Evolutionary conservation across 2,888 invertebrate species (phyloP).

Genomic region (Oligia strigilis): DNA sequence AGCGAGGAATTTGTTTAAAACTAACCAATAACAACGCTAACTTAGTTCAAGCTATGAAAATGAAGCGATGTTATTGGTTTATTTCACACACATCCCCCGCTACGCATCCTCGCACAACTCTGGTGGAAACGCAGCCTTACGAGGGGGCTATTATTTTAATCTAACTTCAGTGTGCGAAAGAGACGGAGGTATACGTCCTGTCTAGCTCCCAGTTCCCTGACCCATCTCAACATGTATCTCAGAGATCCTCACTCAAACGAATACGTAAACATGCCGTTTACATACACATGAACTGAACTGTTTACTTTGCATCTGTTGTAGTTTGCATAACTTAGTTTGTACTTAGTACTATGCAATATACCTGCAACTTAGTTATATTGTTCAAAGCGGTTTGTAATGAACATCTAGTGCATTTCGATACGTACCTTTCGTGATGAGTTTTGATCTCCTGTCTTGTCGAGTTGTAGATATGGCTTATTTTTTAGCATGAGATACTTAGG

Average conservation of each 20-base stretch:
- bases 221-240: slow-evolving; percentile 28
- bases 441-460: background rate
- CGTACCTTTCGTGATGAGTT: background rate
- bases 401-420: slow-evolving; percentile 1
- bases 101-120: too few species aligned
- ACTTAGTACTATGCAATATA: slow-evolving; percentile 16
- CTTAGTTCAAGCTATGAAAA: too few species aligned
- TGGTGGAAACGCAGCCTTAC: too few species aligned
- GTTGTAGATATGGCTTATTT: background rate
- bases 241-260: slow-evolving; percentile 25
- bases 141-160: too few species aligned
- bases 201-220: background rate
- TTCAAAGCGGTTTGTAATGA: slow-evolving; percentile 16
- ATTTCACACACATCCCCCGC: too few species aligned
- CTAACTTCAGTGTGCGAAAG: background rate
- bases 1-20: too few species aligned
- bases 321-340: slow-evolving; percentile 44
- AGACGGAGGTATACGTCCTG: background rate
- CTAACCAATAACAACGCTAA: too few species aligned
- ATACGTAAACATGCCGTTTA: slow-evolving; percentile 17
- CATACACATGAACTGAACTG: slow-evolving; percentile 32
- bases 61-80: too few species aligned
- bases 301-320: slow-evolving; percentile 36
- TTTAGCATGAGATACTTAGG: background rate
- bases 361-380: slow-evolving; percentile 19